Percentiles rank a stretch among this genome's conserved stretches.
These are phyloP conservation scores for Congeria kusceri DNA, from an alignment of 2,888 invertebrate species.

Conservation along the genomic window DNA sequence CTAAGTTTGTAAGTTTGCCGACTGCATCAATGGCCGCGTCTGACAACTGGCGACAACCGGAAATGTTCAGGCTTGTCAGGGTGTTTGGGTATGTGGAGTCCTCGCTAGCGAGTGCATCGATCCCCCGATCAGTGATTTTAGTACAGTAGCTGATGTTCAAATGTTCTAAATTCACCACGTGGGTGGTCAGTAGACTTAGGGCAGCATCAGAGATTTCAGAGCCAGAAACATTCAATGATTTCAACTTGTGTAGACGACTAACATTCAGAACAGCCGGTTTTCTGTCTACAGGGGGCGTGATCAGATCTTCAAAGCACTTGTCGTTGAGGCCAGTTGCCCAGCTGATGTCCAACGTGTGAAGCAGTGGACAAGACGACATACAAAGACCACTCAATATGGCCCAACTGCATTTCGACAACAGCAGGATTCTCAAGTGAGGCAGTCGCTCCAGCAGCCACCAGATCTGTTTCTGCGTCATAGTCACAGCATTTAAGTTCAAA, in stretches of 20 bases:
- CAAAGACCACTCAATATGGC: slow-evolving; percentile 92
- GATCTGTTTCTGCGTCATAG: slow-evolving; percentile 94
- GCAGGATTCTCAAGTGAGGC: slow-evolving; percentile 93
- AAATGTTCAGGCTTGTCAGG: slow-evolving; percentile 64
- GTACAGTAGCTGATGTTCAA: slow-evolving; percentile 95
- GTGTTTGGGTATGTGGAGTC: slow-evolving; percentile 61
- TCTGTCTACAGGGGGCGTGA: slow-evolving; percentile 94
- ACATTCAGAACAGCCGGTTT: slow-evolving; percentile 91
- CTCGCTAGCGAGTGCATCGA: slow-evolving; percentile 86
- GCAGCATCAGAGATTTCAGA: slow-evolving; percentile 96
- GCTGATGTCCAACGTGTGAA: slow-evolving; percentile 91
- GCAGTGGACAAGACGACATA: slow-evolving; percentile 92
- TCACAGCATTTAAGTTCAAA: slow-evolving; percentile 95
- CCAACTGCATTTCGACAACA: slow-evolving; percentile 90
- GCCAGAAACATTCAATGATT: slow-evolving; percentile 92
- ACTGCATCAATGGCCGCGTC: slow-evolving; percentile 58
- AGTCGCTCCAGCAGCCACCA: slow-evolving; percentile 95
- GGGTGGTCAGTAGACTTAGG: slow-evolving; percentile 86
- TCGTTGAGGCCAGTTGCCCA: slow-evolving; percentile 95
- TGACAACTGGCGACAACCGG: slow-evolving; percentile 70
- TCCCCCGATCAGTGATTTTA: slow-evolving; percentile 95
- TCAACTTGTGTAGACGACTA: slow-evolving; percentile 91
- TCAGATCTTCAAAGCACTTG: slow-evolving; percentile 92
- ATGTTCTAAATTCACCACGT: slow-evolving; percentile 87
- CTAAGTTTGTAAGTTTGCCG: slow-evolving; percentile 49